phyloP scores from a whole-genome alignment of 2,113 vertebrate genomes.

The Turdus rufiventris region DNA sequence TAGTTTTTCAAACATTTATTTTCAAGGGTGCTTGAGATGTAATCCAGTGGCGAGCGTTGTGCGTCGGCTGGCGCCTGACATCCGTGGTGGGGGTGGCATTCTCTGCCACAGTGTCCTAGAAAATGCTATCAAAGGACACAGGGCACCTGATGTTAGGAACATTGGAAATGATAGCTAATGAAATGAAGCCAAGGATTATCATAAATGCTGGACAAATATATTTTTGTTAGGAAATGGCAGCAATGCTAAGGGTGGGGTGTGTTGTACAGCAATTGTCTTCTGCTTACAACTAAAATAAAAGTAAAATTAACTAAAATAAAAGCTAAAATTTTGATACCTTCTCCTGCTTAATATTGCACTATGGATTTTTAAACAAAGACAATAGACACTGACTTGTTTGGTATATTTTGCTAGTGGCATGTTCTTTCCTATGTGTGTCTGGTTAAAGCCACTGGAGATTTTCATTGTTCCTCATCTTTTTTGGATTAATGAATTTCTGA shows the following conservation, averaged over 20 bases:
- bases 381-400: neutral
- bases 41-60: neutral
- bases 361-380: neutral
- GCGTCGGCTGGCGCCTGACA: neutral
- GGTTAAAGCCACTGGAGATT: neutral
- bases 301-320: neutral
- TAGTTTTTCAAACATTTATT: neutral
- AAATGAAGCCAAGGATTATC: neutral
- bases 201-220: neutral
- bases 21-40: neutral
- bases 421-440: neutral
- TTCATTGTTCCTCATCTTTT: neutral
- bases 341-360: neutral
- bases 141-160: neutral
- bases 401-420: neutral
- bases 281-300: neutral
- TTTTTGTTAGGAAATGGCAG: neutral
- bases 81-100: accelerated
- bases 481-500: neutral
- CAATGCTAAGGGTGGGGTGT: neutral
- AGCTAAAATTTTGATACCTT: neutral
- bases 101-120: neutral
- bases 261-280: neutral
- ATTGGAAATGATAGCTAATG: neutral
- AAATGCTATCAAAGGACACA: neutral